Evolutionary conservation across 2,888 invertebrate species (phyloP), one percentile per base, ranked within the genome.

Genomic region (Tortrix viridana): DNA sequence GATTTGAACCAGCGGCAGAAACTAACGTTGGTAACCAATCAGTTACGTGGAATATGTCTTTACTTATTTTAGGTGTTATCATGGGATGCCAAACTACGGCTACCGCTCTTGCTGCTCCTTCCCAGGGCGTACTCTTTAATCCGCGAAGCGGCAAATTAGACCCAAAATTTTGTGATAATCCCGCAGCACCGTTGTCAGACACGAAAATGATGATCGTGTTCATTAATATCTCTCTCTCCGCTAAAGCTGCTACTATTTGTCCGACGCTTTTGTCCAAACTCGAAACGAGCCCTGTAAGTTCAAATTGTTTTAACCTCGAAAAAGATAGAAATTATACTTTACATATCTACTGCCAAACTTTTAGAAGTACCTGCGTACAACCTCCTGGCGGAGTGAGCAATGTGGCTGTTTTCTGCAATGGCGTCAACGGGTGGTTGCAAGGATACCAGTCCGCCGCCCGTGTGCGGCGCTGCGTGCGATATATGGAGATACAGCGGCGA

Each of bases 131-230:
- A 71, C 94, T 93, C 85, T 97, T 97, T 77, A 95, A 94, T 23
- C 96, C 96, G 71, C 95, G 92, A 0, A 96, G 84, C 18, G 96
- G 96, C 86, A 94, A 95, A 84, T 96, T 96, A 5, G 95, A 95
- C 1, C 94, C 96, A 23, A 93, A 93, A 83, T 97, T 97, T 65
- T 75, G 69, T 9, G 71, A 94, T 61, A 93, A 77, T 1, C 96
- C 96, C 62, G 95, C 95, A 0, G 95, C 96, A 0, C 97, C 96
- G 78, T 98, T 98, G 80, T 98, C 98, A 20, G 96, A 95, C 68
- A 96, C 94, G 79, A 97, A 97, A 14, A 97, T 77, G 43, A 98
- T 92, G 20, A 98, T 93, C 1, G 96, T 95, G 78, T 98, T 95
- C 23, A 96, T 89, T 69, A 97, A 87, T 87, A 97, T 94, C 1